These are phyloP conservation scores for Eilema caniola DNA, from an alignment of 2,888 invertebrate species.

Conservation along the genomic window DNA sequence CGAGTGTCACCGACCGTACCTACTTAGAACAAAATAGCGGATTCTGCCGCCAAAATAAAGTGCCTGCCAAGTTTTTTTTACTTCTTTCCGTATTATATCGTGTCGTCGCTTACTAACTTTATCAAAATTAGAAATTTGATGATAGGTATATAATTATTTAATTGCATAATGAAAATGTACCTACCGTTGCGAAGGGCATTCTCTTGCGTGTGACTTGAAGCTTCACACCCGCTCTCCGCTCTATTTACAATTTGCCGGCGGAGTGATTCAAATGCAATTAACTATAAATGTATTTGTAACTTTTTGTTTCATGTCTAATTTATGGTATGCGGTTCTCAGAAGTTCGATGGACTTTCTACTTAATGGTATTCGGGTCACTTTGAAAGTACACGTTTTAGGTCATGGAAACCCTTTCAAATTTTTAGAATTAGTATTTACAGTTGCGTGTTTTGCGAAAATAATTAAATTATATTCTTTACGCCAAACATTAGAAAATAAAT, in stretches of 20 bases:
- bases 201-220: slow-evolving; percentile 7
- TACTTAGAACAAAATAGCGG: not conserved
- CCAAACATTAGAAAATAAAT: not conserved
- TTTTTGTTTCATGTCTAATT: slow-evolving; percentile 17
- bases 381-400: slow-evolving; percentile 7
- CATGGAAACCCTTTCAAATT: not conserved
- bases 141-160: not conserved
- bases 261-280: slow-evolving; percentile 17
- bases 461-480: not conserved
- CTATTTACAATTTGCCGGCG: not conserved
- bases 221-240: slow-evolving; percentile 1
- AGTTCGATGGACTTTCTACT: slow-evolving; percentile 21
- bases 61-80: not conserved
- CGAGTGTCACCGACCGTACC: too few species aligned
- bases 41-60: not conserved
- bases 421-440: not conserved
- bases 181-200: not conserved
- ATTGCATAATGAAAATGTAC: not conserved
- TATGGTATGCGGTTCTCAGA: slow-evolving; percentile 13
- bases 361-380: slow-evolving; percentile 19
- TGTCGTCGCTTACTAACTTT: not conserved
- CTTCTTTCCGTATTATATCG: not conserved
- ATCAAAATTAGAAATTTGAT: not conserved
- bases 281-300: slow-evolving; percentile 8
- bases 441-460: not conserved